Evolutionary conservation across 2,888 invertebrate genomes (phyloP), one percentile per base, ranked within the genome.

Genomic region (Lasioglossum lativentre): DNA sequence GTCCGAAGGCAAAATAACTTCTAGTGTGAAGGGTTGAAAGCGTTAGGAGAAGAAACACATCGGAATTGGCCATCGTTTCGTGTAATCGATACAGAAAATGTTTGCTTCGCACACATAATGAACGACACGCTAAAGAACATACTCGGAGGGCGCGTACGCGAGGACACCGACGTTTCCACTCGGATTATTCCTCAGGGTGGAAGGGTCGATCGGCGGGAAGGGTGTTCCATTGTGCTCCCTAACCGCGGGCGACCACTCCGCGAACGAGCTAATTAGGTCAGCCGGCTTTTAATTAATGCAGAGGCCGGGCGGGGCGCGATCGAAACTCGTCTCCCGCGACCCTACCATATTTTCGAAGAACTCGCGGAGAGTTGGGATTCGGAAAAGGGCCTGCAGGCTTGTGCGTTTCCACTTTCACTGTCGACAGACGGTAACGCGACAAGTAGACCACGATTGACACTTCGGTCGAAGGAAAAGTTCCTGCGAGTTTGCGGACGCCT

Each of bases 231-330:
- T 74, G 82, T 71, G 59, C 56, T 45, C 45, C 70, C 52, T 71
- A 59, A 68, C 73, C 59, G 70, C 23, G 63, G 42, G 47, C 23
- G 52, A 66, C 75, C 45, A 71, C 77, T 81, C 66, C 71, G 78
- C 66, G 86, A 38, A 72, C 71, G 71, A 79, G 68, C 76, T 88
- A 88, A 88, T 88, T 86, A 76, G 86, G 88, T 86, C 88, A 82
- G 80, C 52, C 80, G 75, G 80, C 74, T 82, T 79, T 82, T 86
- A 84, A 88, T 88, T 86, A 88, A 85, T 34, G 79, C 80, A 30
- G 74, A 30, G 63, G 27, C 75, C 59, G 66, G 78, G 30, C 59
- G 66, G 56, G 38, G 23, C 75, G 59, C 77, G 85, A 78, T 76
- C 84, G 80, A 79, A 80, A 66, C 23, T n/a, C 16, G 30, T 16